Base-by-base conservation (phyloP, 2,888 invertebrate genomes). In the Pterobdella sp. region DNA sequence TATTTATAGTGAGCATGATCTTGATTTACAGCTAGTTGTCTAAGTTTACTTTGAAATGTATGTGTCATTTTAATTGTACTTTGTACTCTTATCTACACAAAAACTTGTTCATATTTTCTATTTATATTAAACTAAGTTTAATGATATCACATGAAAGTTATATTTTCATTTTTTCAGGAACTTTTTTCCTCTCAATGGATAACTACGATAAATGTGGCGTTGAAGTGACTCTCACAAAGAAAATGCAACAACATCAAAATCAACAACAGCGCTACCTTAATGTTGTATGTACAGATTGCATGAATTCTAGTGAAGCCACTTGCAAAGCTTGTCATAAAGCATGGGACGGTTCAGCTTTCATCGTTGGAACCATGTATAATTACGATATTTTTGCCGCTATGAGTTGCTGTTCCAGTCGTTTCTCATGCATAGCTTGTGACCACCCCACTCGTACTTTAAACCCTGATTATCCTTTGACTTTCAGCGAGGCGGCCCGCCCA, bases 311-410 rank as follows among this genome's bases (percentile, higher is more conserved):
- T 22, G 52, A 26, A 18, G 77, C 82, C 22, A 76, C 79, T 18
- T 83, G 83, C 75, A 77, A 77, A n/a, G 77, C 80, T 22, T 83
- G 82, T 76, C 79, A 81, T 70, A 79, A 77, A n/a, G 78, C 75
- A 10, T 84, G 82, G 82, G 79, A 93, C 82, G 96, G 96, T 35
- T 90, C 92, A 34, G 91, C 93, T 71, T 88, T 96, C 76, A 92
- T 96, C 74, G 88, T 77, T 31, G 77, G 76, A 32, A 94, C 95
- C 77, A 94, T 96, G 93, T 97, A 97, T 86, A 92, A 94, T 75
- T 97, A 94, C 82, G 96, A 97, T 85, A 93, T 97, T 79, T 95
- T 97, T 84, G 96, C 96, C 83, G 94, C 95, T 76, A 92, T 91
- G 86, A 94, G 94, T 29, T 97, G 96, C 85, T 96, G 96, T 86